phyloP scores from a whole-genome alignment of 2,797 vertebrate species.

The Babyrousa celebensis region DNA sequence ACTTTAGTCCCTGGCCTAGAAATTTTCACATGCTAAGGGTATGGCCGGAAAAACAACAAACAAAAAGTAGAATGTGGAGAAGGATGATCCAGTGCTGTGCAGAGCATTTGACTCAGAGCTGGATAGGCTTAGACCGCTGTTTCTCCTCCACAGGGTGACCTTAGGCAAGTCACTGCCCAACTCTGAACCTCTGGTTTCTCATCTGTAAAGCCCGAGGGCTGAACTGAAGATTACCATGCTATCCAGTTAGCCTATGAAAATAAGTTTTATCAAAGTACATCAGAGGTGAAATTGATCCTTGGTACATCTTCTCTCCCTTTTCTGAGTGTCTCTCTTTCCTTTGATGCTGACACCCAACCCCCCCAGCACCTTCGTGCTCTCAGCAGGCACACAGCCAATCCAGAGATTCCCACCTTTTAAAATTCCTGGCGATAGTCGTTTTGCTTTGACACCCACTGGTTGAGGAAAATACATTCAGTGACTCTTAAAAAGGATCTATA shows the following conservation, averaged over 20 bases:
- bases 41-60: no score
- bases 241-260: neutral
- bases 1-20: no score
- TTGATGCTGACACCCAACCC: neutral
- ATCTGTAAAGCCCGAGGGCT: neutral
- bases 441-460: neutral
- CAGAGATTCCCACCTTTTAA: slow-evolving; percentile 29
- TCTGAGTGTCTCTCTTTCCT: slow-evolving; percentile 3
- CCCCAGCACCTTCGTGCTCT: neutral
- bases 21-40: no score
- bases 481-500: slow-evolving; percentile 12
- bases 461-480: neutral
- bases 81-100: neutral
- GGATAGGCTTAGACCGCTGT: neutral
- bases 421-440: neutral
- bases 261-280: neutral
- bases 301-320: neutral
- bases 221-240: neutral
- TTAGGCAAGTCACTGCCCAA: neutral
- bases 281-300: neutral
- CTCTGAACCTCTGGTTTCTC: neutral
- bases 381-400: neutral
- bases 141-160: neutral
- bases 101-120: neutral
- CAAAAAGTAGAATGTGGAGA: no score